phyloP scores from a whole-genome alignment of 2,797 vertebrate genomes.

The Falco berigora region DNA sequence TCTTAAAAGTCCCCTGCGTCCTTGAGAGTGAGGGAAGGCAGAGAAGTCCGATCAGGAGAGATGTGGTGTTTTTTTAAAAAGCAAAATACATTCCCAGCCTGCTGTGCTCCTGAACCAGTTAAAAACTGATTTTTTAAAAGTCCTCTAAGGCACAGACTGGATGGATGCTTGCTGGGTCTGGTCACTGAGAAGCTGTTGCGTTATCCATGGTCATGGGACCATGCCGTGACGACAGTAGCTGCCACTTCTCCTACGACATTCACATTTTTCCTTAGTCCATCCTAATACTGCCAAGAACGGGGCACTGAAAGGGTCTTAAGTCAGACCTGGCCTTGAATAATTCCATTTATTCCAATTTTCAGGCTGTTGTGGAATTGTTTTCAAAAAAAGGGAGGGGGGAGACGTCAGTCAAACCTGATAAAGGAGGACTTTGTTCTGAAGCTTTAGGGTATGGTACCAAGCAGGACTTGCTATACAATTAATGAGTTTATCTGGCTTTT shows the following conservation, averaged over 20 bases:
- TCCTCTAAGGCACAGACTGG: background rate
- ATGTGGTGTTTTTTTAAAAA: background rate
- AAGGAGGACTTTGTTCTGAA: conserved; percentile 55
- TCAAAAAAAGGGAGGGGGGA: background rate
- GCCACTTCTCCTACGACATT: background rate
- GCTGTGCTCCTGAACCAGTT: background rate
- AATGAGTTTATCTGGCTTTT: conserved; percentile 50
- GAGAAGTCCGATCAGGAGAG: background rate
- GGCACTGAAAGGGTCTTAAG: background rate
- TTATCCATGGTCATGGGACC: background rate
- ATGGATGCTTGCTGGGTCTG: background rate
- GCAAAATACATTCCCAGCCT: background rate
- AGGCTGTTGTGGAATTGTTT: background rate
- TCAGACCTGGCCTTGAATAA: background rate
- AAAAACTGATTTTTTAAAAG: background rate
- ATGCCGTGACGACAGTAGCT: background rate
- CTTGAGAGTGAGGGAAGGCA: background rate
- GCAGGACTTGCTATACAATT: conserved; percentile 49
- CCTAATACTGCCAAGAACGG: background rate
- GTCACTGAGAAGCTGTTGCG: background rate
- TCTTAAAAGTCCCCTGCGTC: background rate
- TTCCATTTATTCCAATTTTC: conserved; percentile 34
- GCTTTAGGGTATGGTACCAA: conserved; percentile 56
- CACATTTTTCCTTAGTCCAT: background rate
- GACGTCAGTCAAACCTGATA: conserved; percentile 30